These are phyloP conservation scores for Poeciliopsis gracilis DNA, from an alignment of 2,797 vertebrate genomes.

Conservation along the genomic window DNA sequence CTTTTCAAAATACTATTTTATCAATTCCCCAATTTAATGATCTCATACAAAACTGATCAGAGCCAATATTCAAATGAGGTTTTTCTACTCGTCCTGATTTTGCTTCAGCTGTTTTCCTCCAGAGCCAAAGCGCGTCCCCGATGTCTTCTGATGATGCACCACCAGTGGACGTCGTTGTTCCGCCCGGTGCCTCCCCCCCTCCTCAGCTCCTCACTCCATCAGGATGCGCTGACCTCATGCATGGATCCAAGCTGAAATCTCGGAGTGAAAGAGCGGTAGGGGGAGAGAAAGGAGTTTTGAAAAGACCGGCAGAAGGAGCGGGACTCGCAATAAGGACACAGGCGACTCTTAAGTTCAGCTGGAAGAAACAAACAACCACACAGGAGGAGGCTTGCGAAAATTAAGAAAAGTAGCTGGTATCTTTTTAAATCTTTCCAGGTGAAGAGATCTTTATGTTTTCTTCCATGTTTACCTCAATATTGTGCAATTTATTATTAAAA, in stretches of 20 bases:
- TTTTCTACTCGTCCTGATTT: background rate
- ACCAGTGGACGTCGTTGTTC: conserved; percentile 89
- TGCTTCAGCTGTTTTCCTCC: background rate
- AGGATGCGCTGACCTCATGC: conserved; percentile 83
- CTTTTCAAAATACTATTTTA: background rate
- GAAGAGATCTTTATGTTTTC: conserved; percentile 18
- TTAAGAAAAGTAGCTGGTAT: background rate
- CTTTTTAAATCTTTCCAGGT: conserved; percentile 43
- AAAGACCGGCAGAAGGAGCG: conserved; percentile 69
- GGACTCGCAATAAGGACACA: conserved; percentile 62
- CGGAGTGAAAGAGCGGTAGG: conserved; percentile 37
- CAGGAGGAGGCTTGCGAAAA: conserved; percentile 49
- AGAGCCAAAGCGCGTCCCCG: background rate
- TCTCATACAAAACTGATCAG: background rate
- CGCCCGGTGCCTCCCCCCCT: conserved; percentile 78
- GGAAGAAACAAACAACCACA: conserved; percentile 66
- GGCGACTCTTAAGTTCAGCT: conserved; percentile 68
- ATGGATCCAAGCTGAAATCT: conserved; percentile 73
- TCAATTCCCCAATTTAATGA: background rate
- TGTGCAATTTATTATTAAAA: background rate
- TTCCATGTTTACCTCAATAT: background rate
- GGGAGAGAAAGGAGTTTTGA: conserved; percentile 46
- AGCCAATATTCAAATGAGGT: background rate
- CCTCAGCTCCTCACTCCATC: conserved; percentile 18
- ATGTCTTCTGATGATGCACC: conserved; percentile 73